Percentiles rank a stretch among this genome's conserved stretches.
Conservation (phyloP, 1,140 invertebrate genomes). For the Pogonognathellus flavescens region DNA sequence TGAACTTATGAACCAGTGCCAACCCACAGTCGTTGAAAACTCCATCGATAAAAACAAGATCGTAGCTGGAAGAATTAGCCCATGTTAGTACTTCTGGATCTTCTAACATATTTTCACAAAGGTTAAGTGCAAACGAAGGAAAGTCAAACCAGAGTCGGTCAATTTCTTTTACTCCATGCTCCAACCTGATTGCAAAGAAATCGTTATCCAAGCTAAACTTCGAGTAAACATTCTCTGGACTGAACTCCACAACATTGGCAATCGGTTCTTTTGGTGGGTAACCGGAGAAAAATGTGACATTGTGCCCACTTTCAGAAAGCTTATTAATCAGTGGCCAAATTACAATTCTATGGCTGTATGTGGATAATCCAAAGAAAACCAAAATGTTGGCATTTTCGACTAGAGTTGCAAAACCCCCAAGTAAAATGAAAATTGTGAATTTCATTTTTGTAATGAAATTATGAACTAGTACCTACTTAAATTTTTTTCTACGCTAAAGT, state of each 20-base stretch:
- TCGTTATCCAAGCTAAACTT: neutral
- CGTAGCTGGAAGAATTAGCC: constrained; percentile 60
- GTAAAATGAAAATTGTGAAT: neutral
- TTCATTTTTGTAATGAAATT: neutral
- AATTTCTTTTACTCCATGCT: neutral
- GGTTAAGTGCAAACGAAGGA: neutral
- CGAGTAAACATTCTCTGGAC: neutral
- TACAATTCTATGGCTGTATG: constrained; percentile 57
- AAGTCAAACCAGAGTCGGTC: neutral
- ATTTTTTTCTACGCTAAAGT: too few relatives aligned
- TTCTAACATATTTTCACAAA: constrained; percentile 55
- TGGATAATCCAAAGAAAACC: constrained; percentile 54
- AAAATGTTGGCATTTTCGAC: constrained; percentile 57
- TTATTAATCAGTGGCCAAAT: constrained; percentile 59
- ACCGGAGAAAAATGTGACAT: constrained; percentile 59
- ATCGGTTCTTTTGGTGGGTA: constrained; percentile 39
- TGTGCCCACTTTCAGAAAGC: constrained; percentile 58
- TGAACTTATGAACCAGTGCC: constrained; percentile 57
- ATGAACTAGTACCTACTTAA: too few relatives aligned
- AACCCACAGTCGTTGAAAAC: constrained; percentile 64
- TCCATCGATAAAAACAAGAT: constrained; percentile 65
- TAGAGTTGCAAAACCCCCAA: neutral
- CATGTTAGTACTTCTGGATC: constrained; percentile 51
- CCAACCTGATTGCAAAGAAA: neutral
- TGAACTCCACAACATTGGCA: constrained; percentile 53